Base-by-base conservation (phyloP, 2,113 vertebrate species). In the Upupa epops region DNA sequence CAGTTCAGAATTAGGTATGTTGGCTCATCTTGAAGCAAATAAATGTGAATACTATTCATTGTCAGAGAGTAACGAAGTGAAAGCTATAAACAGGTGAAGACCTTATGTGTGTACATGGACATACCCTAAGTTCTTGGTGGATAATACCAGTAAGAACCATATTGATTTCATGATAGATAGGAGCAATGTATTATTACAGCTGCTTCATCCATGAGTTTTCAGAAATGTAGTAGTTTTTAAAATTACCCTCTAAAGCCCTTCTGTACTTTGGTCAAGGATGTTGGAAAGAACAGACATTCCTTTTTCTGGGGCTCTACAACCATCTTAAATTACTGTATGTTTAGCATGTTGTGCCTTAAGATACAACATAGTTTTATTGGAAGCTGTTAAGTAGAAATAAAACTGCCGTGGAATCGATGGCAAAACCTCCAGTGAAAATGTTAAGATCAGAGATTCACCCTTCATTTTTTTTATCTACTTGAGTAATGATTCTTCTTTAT, bases 271-370 rank as follows among this genome's bases (percentile, higher is more conserved):
- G 9, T 32, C 4, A 31, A 37, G 16, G 31, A 2, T 7, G 18
- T 65, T 26, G 34, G 79, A 37, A 74, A 49, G n/a, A 61, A 13
- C 8, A 69, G 45, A 17, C 0, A 0, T 45, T 49, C 32, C 31
- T 8, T 24, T 34, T 54, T 66, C 59, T 8, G 17, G 31, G 17
- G 12, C 31, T 76, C 18, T 40, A 10, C 18, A 56, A 46, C 56
- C 13, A 16, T 15, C 14, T 65, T 0, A 2, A 73, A 5, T 71
- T 36, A 3, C 6, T 34, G 5, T 14, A 2, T 3, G 24, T 49
- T 92, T 51, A 75, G 3, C 9, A 1, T 9, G 2, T 49, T 34
- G 4, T 22, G 18, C 25, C 17, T 46, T 8, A 8, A 60, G n/a
- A 7, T 28, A 9, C 17, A 18, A 9, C 6, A 28, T 13, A 9